These are phyloP conservation scores for Melospiza georgiana DNA, from an alignment of 2,113 vertebrate genomes.

Conservation along the genomic window DNA sequence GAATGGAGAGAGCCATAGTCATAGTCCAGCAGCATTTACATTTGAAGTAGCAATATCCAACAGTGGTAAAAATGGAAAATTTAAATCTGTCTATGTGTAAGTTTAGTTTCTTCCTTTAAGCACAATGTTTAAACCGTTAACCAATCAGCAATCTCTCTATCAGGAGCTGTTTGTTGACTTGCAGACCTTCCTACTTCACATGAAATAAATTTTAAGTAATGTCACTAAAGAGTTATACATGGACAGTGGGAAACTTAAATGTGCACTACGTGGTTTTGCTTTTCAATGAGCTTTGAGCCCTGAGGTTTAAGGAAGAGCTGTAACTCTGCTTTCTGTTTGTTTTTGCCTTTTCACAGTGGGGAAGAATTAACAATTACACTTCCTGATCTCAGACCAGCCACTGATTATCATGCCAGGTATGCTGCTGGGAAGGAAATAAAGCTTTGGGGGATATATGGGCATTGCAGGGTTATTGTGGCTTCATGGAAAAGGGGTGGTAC, in stretches of 20 bases:
- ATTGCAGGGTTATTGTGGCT: background rate
- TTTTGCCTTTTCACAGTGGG: slow-evolving; percentile 66
- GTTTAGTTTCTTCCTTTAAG: slow-evolving; percentile 70
- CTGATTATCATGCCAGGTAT: slow-evolving; percentile 80
- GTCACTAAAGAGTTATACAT: slow-evolving; percentile 25
- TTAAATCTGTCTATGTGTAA: slow-evolving; percentile 80
- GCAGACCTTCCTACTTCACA: slow-evolving; percentile 53
- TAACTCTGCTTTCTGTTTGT: background rate
- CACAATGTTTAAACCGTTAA: slow-evolving; percentile 56
- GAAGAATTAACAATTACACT: slow-evolving; percentile 72
- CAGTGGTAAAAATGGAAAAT: slow-evolving; percentile 80
- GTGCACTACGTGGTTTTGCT: slow-evolving; percentile 40
- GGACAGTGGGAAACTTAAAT: slow-evolving; percentile 58
- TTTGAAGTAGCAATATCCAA: slow-evolving; percentile 83
- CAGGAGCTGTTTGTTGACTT: slow-evolving; percentile 59
- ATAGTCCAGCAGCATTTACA: slow-evolving; percentile 69
- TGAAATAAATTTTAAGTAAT: slow-evolving; percentile 52
- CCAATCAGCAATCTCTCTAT: slow-evolving; percentile 12
- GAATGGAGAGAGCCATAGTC: slow-evolving; percentile 69
- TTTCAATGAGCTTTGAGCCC: slow-evolving; percentile 40
- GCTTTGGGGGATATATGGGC: rapidly evolving
- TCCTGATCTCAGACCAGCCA: slow-evolving; percentile 79
- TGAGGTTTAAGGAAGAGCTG: background rate
- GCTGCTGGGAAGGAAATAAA: background rate
- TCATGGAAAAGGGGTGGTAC: background rate